Conservation (phyloP, 2,797 vertebrate species). For the Alfaro cultratus region DNA sequence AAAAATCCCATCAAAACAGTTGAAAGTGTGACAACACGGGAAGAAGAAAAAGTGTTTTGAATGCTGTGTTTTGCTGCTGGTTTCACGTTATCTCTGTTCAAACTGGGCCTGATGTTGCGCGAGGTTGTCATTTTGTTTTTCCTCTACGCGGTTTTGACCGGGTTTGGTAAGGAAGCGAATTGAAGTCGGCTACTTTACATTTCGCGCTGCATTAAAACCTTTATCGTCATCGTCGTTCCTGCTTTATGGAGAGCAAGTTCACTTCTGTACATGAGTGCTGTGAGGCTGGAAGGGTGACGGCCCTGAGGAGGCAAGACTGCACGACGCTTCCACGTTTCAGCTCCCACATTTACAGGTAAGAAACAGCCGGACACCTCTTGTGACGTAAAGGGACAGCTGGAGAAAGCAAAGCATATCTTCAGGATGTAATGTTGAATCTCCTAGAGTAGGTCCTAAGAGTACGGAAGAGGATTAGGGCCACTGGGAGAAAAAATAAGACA, state of each 20-base stretch:
- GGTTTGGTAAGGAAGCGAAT: constrained; percentile 56
- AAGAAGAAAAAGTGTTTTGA: not conserved
- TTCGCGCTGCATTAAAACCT: not conserved
- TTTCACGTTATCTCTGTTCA: not conserved
- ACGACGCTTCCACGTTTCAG: constrained; percentile 68
- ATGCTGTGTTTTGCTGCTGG: not conserved
- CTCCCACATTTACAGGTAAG: constrained; percentile 88
- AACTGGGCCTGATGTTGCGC: constrained; percentile 36
- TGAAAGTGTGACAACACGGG: not conserved
- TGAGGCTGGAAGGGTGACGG: constrained; percentile 80
- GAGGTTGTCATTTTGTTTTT: constrained; percentile 42
- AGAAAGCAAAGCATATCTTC: not conserved
- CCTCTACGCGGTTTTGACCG: constrained; percentile 49
- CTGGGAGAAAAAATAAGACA: too few species aligned
- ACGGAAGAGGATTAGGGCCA: too few species aligned
- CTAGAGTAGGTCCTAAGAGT: not conserved
- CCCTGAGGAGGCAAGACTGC: constrained; percentile 78
- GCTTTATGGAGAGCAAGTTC: constrained; percentile 57
- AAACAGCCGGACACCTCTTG: constrained; percentile 45
- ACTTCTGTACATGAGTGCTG: constrained; percentile 84
- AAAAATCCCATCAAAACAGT: not conserved
- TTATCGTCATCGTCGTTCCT: not conserved
- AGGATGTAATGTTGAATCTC: not conserved
- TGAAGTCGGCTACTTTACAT: not conserved
- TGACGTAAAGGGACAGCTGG: not conserved